These are phyloP conservation scores for Leistus spinibarbis DNA, from an alignment of 2,888 invertebrate species.

Conservation along the genomic window DNA sequence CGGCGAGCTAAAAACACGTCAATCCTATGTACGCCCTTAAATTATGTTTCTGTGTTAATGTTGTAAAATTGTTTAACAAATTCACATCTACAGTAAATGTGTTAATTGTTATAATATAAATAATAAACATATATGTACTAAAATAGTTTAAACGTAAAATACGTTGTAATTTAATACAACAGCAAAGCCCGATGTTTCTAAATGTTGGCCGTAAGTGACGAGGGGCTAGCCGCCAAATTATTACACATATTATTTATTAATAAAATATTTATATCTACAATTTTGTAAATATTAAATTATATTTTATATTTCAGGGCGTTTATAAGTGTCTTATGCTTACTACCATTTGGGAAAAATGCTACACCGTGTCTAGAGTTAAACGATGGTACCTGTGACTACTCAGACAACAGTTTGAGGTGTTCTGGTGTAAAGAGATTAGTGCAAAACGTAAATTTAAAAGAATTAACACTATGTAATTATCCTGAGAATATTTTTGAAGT, in stretches of 20 bases:
- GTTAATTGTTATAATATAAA: neutral
- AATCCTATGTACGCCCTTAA: too few species aligned
- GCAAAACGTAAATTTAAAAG: neutral
- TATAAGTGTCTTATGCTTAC: neutral
- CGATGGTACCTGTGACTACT: conserved; percentile 18
- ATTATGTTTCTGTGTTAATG: too few species aligned
- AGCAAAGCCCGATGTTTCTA: too few species aligned
- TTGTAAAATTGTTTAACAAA: neutral
- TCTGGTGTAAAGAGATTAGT: conserved; percentile 1
- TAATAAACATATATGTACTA: neutral
- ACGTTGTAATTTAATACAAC: too few species aligned
- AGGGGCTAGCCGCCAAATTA: too few species aligned
- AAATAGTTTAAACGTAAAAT: too few species aligned
- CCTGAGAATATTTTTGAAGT: neutral
- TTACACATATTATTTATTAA: too few species aligned
- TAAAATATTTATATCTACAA: too few species aligned
- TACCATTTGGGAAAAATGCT: neutral
- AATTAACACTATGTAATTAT: conserved; percentile 21
- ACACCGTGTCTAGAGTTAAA: neutral
- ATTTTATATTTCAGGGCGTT: neutral
- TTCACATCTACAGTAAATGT: neutral
- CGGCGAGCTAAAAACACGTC: too few species aligned
- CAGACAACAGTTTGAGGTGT: conserved; percentile 4
- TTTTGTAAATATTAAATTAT: too few species aligned
- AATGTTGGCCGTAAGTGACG: too few species aligned